phyloP scores from a whole-genome alignment of 2,113 vertebrate species.

The Gopherus evgoodei region DNA sequence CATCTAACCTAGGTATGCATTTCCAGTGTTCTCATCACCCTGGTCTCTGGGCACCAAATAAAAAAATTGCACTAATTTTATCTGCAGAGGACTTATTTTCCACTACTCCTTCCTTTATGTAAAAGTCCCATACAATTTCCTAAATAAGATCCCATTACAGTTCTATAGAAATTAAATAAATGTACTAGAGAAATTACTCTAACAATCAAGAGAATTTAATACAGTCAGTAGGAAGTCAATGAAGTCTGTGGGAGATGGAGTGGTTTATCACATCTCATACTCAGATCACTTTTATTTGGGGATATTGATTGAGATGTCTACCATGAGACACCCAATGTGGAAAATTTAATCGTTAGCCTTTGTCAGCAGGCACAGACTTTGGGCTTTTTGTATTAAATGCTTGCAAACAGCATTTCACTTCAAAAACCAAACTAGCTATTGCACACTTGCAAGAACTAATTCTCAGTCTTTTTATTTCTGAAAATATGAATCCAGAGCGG shows the following conservation, averaged over 20 bases:
- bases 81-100: background rate
- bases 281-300: background rate
- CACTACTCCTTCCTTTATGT: background rate
- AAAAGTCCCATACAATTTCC: background rate
- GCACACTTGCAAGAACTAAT: accelerated
- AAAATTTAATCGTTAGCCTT: background rate
- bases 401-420: accelerated
- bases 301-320: background rate
- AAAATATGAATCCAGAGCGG: accelerated
- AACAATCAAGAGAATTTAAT: background rate
- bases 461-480: background rate
- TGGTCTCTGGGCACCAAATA: background rate
- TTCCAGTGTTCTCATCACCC: background rate
- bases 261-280: background rate
- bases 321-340: accelerated
- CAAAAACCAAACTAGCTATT: background rate
- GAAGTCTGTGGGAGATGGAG: background rate
- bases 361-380: background rate
- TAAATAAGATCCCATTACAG: background rate
- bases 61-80: background rate
- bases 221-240: background rate
- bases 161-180: background rate
- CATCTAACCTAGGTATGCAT: accelerated
- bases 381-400: background rate
- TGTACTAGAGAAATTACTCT: accelerated